phyloP scores from a whole-genome alignment of 2,888 invertebrate genomes.

The Agonopterix alstromeriana region DNA sequence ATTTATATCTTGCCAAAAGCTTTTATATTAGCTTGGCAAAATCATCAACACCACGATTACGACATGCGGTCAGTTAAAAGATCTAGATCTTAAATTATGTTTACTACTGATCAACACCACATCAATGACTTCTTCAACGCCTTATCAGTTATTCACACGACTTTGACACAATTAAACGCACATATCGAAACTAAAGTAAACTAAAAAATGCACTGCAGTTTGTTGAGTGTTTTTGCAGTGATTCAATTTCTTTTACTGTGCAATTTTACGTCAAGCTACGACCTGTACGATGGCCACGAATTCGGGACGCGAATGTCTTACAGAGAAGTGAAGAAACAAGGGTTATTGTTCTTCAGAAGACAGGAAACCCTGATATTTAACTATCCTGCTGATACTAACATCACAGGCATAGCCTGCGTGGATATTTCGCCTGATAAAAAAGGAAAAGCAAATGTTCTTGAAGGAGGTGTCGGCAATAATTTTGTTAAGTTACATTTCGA shows the following conservation, averaged over 20 bases:
- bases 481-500: conserved; percentile 25
- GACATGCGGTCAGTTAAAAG: no score
- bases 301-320: conserved; percentile 40
- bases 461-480: conserved; percentile 27
- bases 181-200: neutral
- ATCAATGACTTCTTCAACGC: neutral
- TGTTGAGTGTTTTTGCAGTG: neutral
- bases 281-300: conserved; percentile 23
- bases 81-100: no score
- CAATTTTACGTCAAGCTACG: conserved; percentile 1
- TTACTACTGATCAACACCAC: no score
- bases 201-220: neutral
- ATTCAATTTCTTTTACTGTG: neutral
- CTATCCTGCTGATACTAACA: conserved; percentile 32
- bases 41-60: no score
- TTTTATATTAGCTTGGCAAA: no score
- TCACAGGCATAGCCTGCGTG: conserved; percentile 34
- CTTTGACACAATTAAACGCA: neutral
- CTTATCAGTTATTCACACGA: neutral
- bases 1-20: no score
- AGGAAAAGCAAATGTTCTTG: conserved; percentile 18
- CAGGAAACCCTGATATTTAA: conserved; percentile 19
- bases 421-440: conserved; percentile 30
- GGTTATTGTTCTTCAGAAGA: conserved; percentile 32
- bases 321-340: conserved; percentile 35